Evolutionary conservation across 2,113 vertebrate species (phyloP).

Genomic region (Urocitellus parryii): DNA sequence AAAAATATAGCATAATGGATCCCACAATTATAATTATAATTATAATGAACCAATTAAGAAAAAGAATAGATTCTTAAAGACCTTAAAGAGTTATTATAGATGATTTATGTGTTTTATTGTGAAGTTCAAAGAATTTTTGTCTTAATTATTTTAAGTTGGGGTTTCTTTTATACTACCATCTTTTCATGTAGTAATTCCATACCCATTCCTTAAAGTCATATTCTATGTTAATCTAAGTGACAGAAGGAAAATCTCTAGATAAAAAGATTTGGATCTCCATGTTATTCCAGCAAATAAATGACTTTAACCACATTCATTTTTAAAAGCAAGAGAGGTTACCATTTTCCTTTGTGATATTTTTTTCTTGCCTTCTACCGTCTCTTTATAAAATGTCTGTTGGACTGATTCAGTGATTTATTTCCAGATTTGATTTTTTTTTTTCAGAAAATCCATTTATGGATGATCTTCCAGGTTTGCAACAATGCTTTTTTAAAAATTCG

Average conservation of each 20-base stretch:
- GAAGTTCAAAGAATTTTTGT: background rate
- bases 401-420: background rate
- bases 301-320: background rate
- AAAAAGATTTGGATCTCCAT: slow-evolving; percentile 7
- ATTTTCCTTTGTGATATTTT: background rate
- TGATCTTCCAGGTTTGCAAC: slow-evolving; percentile 31
- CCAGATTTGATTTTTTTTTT: slow-evolving; percentile 30
- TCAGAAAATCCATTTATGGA: slow-evolving; percentile 18
- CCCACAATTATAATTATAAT: no score
- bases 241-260: background rate
- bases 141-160: background rate
- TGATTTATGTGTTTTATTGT: background rate
- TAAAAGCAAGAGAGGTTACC: background rate
- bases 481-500: slow-evolving; percentile 34
- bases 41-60: no score
- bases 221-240: background rate
- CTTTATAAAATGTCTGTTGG: background rate
- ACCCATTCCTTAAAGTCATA: background rate
- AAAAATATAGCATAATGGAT: no score
- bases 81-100: background rate
- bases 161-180: background rate
- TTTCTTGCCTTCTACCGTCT: background rate
- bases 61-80: background rate
- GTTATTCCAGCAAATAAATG: slow-evolving; percentile 31
- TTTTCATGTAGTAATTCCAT: background rate